phyloP scores from a whole-genome alignment of 2,888 invertebrate genomes.

The Oxytorus armatus region DNA sequence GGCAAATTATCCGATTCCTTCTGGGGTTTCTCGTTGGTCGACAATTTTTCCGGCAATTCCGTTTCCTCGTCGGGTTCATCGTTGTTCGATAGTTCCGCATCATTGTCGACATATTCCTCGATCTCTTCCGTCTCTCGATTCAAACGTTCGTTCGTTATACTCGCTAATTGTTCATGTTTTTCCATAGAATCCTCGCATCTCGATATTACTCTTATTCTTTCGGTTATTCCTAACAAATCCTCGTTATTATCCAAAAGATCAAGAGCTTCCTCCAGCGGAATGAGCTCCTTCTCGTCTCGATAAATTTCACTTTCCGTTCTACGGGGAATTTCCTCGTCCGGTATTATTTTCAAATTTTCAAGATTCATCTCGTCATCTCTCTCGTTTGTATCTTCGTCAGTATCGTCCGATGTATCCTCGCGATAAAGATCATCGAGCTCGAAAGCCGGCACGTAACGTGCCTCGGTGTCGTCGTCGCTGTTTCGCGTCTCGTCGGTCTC shows the following conservation, averaged over 20 bases:
- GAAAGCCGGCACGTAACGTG: slow-evolving; percentile 75
- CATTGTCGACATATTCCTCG: slow-evolving; percentile 19
- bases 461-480: slow-evolving; percentile 79
- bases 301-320: slow-evolving; percentile 18
- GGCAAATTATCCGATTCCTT: slow-evolving; percentile 81
- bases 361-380: slow-evolving; percentile 24
- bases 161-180: neutral
- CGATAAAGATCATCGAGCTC: slow-evolving; percentile 75
- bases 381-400: slow-evolving; percentile 72
- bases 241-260: slow-evolving; percentile 77
- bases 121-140: slow-evolving; percentile 15
- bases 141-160: neutral
- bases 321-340: slow-evolving; percentile 66
- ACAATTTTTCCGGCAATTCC: slow-evolving; percentile 83
- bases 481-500: slow-evolving; percentile 78
- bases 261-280: slow-evolving; percentile 80
- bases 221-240: slow-evolving; percentile 59
- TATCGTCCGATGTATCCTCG: slow-evolving; percentile 80
- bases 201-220: slow-evolving; percentile 21
- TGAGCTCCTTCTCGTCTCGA: slow-evolving; percentile 71
- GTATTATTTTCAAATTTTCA: slow-evolving; percentile 7
- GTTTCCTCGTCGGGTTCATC: slow-evolving; percentile 73
- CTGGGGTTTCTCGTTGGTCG: slow-evolving; percentile 80
- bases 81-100: slow-evolving; percentile 57
- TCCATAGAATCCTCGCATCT: slow-evolving; percentile 22